Percentiles rank a stretch among this genome's conserved stretches.
phyloP scores from a whole-genome alignment of 1,140 invertebrate species.

The Antheraea pernyi region DNA sequence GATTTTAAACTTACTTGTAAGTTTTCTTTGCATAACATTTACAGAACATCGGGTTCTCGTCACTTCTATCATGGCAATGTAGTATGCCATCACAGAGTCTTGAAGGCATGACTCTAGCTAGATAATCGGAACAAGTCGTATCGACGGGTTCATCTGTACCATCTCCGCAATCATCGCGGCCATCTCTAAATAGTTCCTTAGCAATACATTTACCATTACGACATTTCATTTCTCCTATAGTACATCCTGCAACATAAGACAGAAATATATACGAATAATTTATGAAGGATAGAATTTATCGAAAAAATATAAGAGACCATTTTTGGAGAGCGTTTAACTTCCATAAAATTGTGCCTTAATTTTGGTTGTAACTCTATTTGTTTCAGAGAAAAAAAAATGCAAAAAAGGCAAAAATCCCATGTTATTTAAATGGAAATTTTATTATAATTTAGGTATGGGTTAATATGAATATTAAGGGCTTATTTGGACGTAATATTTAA shows the following conservation, averaged over 20 bases:
- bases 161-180: slow-evolving; percentile 84
- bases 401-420: no score
- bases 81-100: slow-evolving; percentile 88
- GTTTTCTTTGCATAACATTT: slow-evolving; percentile 77
- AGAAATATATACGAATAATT: neutral
- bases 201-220: slow-evolving; percentile 83
- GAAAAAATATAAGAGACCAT: no score
- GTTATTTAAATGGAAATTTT: no score
- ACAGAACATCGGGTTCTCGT: slow-evolving; percentile 85
- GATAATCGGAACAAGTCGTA: slow-evolving; percentile 84
- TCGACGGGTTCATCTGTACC: slow-evolving; percentile 84
- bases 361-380: no score
- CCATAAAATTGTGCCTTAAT: no score
- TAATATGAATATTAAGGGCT: no score
- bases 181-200: slow-evolving; percentile 85
- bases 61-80: slow-evolving; percentile 89
- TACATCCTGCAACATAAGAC: slow-evolving; percentile 77
- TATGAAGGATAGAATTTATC: no score
- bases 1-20: slow-evolving; percentile 41
- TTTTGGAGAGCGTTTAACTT: no score
- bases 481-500: no score
- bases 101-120: slow-evolving; percentile 82
- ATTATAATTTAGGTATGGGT: no score
- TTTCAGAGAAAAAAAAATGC: no score
- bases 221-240: slow-evolving; percentile 82